phyloP scores from a whole-genome alignment of 2,888 invertebrate genomes.

The Capitulum mitella region DNA sequence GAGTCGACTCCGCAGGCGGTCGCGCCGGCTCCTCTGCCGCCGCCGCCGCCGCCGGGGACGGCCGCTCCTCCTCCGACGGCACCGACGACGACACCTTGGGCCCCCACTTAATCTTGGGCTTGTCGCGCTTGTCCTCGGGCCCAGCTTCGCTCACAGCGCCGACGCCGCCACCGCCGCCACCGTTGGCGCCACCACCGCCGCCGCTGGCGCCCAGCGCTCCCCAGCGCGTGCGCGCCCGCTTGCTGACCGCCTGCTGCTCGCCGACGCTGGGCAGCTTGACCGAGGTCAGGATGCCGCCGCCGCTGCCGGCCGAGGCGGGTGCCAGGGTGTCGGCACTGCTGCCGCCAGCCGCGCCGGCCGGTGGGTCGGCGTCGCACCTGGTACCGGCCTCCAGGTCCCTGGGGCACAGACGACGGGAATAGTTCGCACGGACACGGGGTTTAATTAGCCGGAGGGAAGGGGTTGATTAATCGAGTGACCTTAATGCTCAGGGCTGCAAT shows the following conservation, averaged over 20 bases:
- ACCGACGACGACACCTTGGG: constrained; percentile 42
- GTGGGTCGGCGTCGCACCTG: not conserved
- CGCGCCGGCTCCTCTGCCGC: not conserved
- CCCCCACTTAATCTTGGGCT: constrained; percentile 37
- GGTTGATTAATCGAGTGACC: no score
- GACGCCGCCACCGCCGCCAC: not conserved
- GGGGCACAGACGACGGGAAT: not conserved
- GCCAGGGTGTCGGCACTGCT: constrained; percentile 35
- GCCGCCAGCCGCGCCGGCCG: not conserved
- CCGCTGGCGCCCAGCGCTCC: constrained; percentile 37
- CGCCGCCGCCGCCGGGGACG: constrained; percentile 48
- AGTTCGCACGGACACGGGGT: no score
- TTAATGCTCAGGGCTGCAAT: no score
- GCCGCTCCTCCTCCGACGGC: constrained; percentile 48
- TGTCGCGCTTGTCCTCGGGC: constrained; percentile 30
- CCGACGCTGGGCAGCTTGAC: constrained; percentile 16
- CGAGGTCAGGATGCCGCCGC: constrained; percentile 19
- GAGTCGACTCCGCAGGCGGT: not conserved
- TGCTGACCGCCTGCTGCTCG: not conserved
- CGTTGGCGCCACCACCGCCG: constrained; percentile 35
- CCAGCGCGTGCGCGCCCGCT: not conserved
- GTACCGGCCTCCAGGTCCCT: not conserved
- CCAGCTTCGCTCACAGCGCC: constrained; percentile 14
- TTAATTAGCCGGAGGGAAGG: not conserved
- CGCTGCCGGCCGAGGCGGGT: constrained; percentile 41